Percentiles rank a stretch among this genome's conserved stretches.
phyloP scores from a whole-genome alignment of 2,113 vertebrate species.

The Prionailurus viverrinus region DNA sequence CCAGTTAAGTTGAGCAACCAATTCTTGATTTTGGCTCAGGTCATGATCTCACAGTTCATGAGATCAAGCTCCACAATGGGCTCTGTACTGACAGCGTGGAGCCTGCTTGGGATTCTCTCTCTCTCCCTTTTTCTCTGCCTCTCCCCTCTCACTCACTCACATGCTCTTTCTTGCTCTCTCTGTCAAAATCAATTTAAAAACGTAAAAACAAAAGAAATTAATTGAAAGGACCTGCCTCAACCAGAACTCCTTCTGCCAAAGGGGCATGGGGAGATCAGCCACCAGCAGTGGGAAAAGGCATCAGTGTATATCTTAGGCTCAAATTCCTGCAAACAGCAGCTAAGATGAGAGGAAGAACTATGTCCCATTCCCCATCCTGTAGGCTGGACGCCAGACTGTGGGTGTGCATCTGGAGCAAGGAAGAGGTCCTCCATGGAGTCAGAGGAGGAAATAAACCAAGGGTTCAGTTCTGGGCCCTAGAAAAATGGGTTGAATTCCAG shows the following conservation, averaged over 20 bases:
- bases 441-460: conserved; percentile 22
- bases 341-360: not conserved
- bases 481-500: not conserved
- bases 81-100: no score
- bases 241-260: conserved; percentile 62
- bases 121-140: no score
- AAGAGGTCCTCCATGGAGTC: not conserved
- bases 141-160: no score
- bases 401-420: not conserved
- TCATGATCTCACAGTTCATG: no score
- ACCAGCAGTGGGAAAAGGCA: not conserved
- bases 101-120: no score
- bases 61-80: no score
- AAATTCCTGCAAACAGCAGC: conserved; percentile 44
- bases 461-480: not conserved
- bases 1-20: no score
- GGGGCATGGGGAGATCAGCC: not conserved
- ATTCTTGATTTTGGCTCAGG: no score
- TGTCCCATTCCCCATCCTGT: not conserved
- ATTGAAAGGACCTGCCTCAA: conserved; percentile 50
- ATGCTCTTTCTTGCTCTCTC: no score
- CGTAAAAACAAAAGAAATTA: conserved; percentile 24
- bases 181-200: no score
- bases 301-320: not conserved
- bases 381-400: not conserved